phyloP scores from a whole-genome alignment of 64 coral and sea anemone species.

The Montipora efflorescens region DNA sequence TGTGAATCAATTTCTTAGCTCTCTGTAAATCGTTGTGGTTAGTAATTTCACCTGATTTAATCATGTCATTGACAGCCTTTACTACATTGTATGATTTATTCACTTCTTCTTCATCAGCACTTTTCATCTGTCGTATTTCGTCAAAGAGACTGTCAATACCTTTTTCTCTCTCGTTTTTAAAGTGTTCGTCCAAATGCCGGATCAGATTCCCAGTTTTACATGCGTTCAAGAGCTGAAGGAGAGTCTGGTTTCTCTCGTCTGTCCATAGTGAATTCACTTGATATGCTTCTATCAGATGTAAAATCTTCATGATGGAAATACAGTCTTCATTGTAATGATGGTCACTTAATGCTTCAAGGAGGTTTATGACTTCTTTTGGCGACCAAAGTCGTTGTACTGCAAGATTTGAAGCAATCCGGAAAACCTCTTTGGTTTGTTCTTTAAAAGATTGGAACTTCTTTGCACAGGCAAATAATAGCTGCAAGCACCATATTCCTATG shows the following conservation, averaged over 20 bases:
- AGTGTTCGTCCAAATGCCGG: not conserved
- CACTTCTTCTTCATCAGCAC: not conserved
- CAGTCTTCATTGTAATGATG: constrained; percentile 1
- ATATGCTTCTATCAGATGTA: constrained; percentile 1
- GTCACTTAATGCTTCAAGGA: not conserved
- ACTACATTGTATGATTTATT: constrained; percentile 1
- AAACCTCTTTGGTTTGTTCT: constrained; percentile 4
- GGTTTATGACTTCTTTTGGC: not conserved
- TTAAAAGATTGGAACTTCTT: not conserved
- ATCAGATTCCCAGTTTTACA: not conserved
- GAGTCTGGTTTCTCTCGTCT: not conserved
- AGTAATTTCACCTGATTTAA: not conserved
- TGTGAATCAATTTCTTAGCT: not conserved
- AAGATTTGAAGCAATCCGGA: constrained; percentile 9
- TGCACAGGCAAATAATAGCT: not conserved
- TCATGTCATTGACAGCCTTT: not conserved
- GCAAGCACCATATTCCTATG: not conserved
- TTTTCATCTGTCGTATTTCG: not conserved
- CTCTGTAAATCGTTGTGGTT: not conserved
- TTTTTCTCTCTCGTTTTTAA: not conserved
- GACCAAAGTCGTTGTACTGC: constrained; percentile 3
- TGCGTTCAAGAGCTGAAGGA: not conserved
- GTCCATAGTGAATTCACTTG: not conserved
- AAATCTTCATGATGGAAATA: constrained; percentile 18
- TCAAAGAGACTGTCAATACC: not conserved